A percentile compares a stretch with the other conserved stretches of the same genome.
These are phyloP conservation scores for Epizoanthus fatuus DNA, from an alignment of 92 coral and sea anemone genomes.

Conservation along the genomic window DNA sequence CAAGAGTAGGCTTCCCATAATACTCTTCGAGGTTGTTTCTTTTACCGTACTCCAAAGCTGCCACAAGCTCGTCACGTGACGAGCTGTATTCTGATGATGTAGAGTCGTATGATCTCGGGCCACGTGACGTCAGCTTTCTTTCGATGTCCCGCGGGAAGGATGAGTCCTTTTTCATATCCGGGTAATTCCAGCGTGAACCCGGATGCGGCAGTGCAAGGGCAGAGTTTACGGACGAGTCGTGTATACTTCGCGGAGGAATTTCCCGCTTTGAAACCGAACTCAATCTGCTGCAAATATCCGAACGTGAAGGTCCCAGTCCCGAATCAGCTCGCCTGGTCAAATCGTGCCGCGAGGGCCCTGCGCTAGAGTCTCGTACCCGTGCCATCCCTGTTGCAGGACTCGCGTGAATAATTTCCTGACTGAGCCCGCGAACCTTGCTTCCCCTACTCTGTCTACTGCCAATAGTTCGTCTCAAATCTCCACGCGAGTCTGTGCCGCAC, in stretches of 20 bases:
- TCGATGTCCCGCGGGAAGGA: constrained; percentile 83
- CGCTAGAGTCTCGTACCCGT: constrained; percentile 80
- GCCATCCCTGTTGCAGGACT: constrained; percentile 75
- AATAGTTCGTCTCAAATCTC: constrained; percentile 67
- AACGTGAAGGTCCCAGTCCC: constrained; percentile 74
- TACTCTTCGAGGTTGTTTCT: constrained; percentile 93
- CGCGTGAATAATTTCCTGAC: constrained; percentile 78
- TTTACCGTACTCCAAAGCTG: constrained; percentile 97
- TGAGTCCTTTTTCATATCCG: constrained; percentile 78
- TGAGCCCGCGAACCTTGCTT: constrained; percentile 77
- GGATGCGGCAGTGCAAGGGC: constrained; percentile 43
- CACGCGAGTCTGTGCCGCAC: constrained; percentile 65
- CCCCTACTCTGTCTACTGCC: constrained; percentile 80
- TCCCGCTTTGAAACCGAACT: constrained; percentile 46
- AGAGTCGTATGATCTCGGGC: constrained; percentile 95
- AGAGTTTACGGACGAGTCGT: constrained; percentile 3
- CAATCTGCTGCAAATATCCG: constrained; percentile 73
- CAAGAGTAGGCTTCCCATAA: constrained; percentile 98
- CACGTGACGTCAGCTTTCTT: constrained; percentile 76
- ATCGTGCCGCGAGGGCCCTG: constrained; percentile 85
- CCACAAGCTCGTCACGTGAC: constrained; percentile 97
- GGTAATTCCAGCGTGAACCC: constrained; percentile 61
- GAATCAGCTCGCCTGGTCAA: constrained; percentile 84
- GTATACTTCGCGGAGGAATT: constrained; percentile 6
- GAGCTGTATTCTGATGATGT: constrained; percentile 99